Conservation (phyloP, 2,888 invertebrate genomes). For the Drosophila algonquin region DNA sequence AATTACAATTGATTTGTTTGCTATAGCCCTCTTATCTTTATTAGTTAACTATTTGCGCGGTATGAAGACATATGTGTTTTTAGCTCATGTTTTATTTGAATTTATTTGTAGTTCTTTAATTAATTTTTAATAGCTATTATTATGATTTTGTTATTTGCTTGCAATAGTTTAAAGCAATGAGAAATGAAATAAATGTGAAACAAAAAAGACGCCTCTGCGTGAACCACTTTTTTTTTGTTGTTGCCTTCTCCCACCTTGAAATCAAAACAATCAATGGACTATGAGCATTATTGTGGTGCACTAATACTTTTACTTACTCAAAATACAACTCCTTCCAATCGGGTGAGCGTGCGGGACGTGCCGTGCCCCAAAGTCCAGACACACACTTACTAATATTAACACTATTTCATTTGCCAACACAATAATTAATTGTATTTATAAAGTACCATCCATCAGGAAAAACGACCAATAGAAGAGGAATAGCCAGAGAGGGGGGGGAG, state of each 20-base stretch:
- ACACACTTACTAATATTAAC: constrained; percentile 30
- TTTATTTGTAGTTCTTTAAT: constrained; percentile 76
- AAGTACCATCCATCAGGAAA: constrained; percentile 64
- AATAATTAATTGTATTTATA: constrained; percentile 41
- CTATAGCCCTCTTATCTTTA: constrained; percentile 9
- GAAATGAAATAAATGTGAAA: constrained; percentile 51
- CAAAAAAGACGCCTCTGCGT: constrained; percentile 46
- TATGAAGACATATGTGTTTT: constrained; percentile 70
- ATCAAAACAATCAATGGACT: background rate
- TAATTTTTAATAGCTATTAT: constrained; percentile 68
- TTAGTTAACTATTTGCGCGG: constrained; percentile 65
- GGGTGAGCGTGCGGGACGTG: constrained; percentile 44
- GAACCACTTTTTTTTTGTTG: constrained; percentile 17
- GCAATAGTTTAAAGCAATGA: constrained; percentile 68
- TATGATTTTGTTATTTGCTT: constrained; percentile 74
- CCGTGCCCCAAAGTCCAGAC: constrained; percentile 25
- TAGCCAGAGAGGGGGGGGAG: constrained; percentile 28
- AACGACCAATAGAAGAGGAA: constrained; percentile 67
- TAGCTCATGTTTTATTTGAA: constrained; percentile 79
- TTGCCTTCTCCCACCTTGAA: background rate
- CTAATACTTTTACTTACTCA: constrained; percentile 21
- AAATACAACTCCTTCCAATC: constrained; percentile 68
- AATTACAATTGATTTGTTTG: constrained; percentile 40
- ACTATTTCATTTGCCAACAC: constrained; percentile 59
- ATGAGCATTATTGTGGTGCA: constrained; percentile 19